Conservation (phyloP, 2,797 vertebrate species). For the Phoeniculus purpureus region DNA sequence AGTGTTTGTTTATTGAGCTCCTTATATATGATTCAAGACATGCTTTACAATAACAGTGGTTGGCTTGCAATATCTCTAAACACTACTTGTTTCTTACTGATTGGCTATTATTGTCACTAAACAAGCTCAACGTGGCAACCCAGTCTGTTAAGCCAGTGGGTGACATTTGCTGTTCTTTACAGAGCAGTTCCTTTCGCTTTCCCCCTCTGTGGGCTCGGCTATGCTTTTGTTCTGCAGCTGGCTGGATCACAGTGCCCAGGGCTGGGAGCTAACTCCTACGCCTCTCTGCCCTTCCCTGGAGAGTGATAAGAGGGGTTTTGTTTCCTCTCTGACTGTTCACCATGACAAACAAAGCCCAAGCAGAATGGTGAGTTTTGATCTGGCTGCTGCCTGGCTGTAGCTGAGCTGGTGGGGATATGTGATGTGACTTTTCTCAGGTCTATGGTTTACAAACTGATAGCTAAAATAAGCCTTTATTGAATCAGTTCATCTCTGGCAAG, state of each 20-base stretch:
- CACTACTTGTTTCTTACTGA: too few relatives aligned
- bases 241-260: neutral
- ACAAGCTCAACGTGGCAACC: too few relatives aligned
- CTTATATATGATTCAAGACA: too few relatives aligned
- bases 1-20: too few relatives aligned
- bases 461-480: neutral
- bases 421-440: neutral
- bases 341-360: neutral
- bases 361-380: neutral
- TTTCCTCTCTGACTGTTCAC: neutral
- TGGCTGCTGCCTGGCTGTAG: neutral
- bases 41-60: too few relatives aligned
- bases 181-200: neutral
- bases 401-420: neutral
- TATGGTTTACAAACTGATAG: neutral
- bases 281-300: neutral
- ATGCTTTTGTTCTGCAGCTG: slow-evolving; percentile 9
- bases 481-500: neutral
- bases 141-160: neutral
- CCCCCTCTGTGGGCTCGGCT: neutral
- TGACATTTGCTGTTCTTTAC: neutral
- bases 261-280: neutral
- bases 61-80: too few relatives aligned
- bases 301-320: slow-evolving; percentile 10
- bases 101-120: too few relatives aligned